Evolutionary conservation across 2,797 vertebrate species (phyloP).

Genomic region (Oceanodroma leucorhoa): DNA sequence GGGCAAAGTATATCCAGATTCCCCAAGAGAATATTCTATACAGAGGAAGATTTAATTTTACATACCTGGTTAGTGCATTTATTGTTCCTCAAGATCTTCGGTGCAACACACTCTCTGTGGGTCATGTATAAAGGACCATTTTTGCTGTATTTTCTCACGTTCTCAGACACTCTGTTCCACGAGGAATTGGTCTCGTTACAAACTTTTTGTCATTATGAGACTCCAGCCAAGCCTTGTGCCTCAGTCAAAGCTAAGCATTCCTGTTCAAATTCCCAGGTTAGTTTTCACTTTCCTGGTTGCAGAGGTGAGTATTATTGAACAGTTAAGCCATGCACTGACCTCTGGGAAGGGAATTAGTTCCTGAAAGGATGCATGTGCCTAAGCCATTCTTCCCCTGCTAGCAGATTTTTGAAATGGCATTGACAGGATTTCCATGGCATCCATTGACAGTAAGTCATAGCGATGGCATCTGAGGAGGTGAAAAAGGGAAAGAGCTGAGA

Average conservation of each 20-base stretch:
- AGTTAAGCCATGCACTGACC: not conserved
- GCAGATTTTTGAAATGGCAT: not conserved
- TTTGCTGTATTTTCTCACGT: not conserved
- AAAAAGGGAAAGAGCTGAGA: not conserved
- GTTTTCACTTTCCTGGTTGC: not conserved
- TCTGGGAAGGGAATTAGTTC: not conserved
- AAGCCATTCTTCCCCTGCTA: not conserved
- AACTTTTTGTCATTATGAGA: not conserved
- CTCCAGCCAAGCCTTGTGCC: not conserved
- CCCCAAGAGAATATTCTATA: not conserved
- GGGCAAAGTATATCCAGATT: not conserved
- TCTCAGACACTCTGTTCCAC: not conserved
- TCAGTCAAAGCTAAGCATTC: not conserved
- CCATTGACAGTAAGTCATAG: not conserved
- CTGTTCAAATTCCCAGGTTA: not conserved
- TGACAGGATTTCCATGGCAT: not conserved
- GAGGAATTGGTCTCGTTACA: not conserved
- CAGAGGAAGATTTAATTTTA: not conserved
- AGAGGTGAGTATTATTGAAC: not conserved
- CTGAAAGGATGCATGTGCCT: not conserved
- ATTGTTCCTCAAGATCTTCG: not conserved
- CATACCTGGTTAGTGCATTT: not conserved
- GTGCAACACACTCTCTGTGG: not conserved
- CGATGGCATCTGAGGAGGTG: not conserved
- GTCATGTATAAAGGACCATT: not conserved